Evolutionary conservation across 2,113 vertebrate genomes (phyloP).

Genomic region (Microcebus lehilahytsara): DNA sequence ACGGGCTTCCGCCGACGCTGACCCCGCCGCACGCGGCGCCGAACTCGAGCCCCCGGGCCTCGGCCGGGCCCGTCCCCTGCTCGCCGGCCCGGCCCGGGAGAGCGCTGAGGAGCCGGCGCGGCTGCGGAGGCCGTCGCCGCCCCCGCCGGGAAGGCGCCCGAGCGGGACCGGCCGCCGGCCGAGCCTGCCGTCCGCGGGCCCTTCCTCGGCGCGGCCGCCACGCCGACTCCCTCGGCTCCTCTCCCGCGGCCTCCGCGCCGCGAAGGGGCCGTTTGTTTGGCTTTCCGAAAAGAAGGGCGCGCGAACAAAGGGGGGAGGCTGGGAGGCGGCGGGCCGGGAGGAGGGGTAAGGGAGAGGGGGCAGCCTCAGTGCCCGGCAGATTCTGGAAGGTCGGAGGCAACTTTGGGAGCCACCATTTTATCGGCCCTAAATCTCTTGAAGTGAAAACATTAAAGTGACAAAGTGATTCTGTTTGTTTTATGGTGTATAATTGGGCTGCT

Average conservation of each 20-base stretch:
- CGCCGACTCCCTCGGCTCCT: conserved; percentile 45
- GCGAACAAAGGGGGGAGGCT: conserved; percentile 64
- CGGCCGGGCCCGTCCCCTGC: background rate
- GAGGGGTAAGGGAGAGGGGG: background rate
- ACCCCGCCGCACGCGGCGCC: background rate
- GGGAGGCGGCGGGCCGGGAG: background rate
- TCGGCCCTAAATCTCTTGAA: conserved; percentile 67
- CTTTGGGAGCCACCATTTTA: conserved; percentile 68
- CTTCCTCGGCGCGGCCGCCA: conserved; percentile 28
- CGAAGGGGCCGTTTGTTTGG: conserved; percentile 71
- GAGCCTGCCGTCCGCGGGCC: conserved; percentile 41
- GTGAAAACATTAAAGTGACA: conserved; percentile 75
- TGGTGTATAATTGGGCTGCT: conserved; percentile 78
- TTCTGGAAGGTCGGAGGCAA: conserved; percentile 52
- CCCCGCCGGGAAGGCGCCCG: background rate
- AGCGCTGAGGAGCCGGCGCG: background rate
- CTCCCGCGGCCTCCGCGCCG: conserved; percentile 44
- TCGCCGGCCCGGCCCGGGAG: too few species aligned
- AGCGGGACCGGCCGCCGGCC: background rate
- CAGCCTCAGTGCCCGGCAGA: conserved; percentile 7
- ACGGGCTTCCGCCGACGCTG: background rate
- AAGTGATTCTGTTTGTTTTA: conserved; percentile 76
- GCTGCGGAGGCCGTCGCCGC: background rate
- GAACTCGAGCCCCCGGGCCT: background rate
- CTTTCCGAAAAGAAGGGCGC: conserved; percentile 59